Evolutionary conservation across 2,113 vertebrate species (phyloP).

Genomic region (Cyphomyrus plagiostoma): DNA sequence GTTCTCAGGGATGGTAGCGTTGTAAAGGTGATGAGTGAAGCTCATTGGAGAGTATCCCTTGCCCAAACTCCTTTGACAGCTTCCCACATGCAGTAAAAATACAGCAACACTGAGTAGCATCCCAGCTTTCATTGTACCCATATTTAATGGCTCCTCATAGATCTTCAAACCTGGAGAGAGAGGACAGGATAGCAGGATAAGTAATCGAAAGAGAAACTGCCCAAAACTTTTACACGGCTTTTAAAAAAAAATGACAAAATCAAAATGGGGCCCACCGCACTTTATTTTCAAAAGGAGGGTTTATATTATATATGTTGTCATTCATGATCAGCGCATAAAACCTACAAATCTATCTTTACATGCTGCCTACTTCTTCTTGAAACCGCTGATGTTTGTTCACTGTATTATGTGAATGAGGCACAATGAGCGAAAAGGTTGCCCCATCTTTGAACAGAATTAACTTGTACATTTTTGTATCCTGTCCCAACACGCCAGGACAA

Average conservation of each 20-base stretch:
- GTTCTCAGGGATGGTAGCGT: constrained; percentile 87
- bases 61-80: constrained; percentile 48
- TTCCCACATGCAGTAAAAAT: constrained; percentile 50
- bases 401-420: constrained; percentile 15
- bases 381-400: not conserved
- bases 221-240: not conserved
- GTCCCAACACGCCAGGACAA: constrained; percentile 47
- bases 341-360: not conserved
- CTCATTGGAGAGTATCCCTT: constrained; percentile 62
- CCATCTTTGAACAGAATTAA: constrained; percentile 24
- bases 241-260: not conserved
- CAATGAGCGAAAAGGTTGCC: constrained; percentile 24
- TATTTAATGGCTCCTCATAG: constrained; percentile 42
- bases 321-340: not conserved
- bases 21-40: constrained; percentile 86
- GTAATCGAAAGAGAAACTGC: not conserved
- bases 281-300: not conserved
- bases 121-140: constrained; percentile 41
- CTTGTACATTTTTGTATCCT: constrained; percentile 37
- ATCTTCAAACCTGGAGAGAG: constrained; percentile 38
- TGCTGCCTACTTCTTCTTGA: not conserved
- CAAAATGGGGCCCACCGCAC: not conserved
- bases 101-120: constrained; percentile 40
- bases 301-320: not conserved
- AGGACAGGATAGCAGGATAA: not conserved